A percentile compares a stretch with the other conserved stretches of the same genome.
These are phyloP conservation scores for Opisthograptis luteolata DNA, from an alignment of 2,888 invertebrate species.

Conservation along the genomic window DNA sequence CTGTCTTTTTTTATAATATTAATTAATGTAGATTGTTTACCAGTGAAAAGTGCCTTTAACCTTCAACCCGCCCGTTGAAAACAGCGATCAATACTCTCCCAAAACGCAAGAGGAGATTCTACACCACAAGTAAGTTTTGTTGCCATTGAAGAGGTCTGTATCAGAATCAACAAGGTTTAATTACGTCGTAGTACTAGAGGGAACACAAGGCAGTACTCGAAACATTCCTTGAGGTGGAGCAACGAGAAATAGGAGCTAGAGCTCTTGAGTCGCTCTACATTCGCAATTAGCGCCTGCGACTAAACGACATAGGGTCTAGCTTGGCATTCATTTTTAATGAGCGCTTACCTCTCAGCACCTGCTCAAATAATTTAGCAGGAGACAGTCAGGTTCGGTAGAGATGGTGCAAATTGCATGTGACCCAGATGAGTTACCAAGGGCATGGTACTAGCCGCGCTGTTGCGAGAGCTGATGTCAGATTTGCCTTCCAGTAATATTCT, in stretches of 20 bases:
- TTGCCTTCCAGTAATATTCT: slow-evolving; percentile 67
- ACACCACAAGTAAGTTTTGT: slow-evolving; percentile 14
- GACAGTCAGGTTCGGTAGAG: slow-evolving; percentile 15
- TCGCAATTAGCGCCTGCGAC: slow-evolving; percentile 42
- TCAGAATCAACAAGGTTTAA: slow-evolving; percentile 3
- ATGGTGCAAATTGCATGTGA: slow-evolving; percentile 31
- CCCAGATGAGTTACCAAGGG: slow-evolving; percentile 40
- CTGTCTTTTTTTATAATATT: no score
- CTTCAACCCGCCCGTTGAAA: slow-evolving; percentile 17
- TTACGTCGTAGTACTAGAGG: not conserved
- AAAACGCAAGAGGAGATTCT: slow-evolving; percentile 13
- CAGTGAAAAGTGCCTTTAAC: no score
- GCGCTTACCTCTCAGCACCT: slow-evolving; percentile 38
- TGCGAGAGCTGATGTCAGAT: slow-evolving; percentile 61
- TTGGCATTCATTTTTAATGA: slow-evolving; percentile 65
- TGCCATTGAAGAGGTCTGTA: not conserved
- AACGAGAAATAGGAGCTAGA: slow-evolving; percentile 43
- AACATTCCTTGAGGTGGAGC: slow-evolving; percentile 34
- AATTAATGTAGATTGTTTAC: no score
- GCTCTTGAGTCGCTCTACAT: slow-evolving; percentile 59
- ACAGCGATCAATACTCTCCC: slow-evolving; percentile 21
- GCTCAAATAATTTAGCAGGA: slow-evolving; percentile 36
- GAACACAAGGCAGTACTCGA: slow-evolving; percentile 14
- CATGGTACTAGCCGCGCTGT: slow-evolving; percentile 41
- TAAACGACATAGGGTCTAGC: slow-evolving; percentile 50